phyloP scores from a whole-genome alignment of 2,797 vertebrate genomes.

The Epinephelus coioides region DNA sequence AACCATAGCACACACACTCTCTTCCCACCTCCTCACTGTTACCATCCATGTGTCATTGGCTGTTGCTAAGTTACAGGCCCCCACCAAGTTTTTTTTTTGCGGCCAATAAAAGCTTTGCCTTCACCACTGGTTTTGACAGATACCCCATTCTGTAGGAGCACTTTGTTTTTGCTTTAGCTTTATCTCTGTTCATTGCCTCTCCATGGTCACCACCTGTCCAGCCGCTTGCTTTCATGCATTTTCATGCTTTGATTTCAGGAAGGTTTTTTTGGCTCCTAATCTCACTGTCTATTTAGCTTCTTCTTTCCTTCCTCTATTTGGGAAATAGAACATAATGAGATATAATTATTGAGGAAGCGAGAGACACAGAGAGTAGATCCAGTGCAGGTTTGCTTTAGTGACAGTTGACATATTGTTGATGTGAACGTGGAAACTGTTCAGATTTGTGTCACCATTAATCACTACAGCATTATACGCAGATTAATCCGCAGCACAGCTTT shows the following conservation, averaged over 20 bases:
- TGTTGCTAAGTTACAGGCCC: constrained; percentile 85
- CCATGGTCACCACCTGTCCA: background rate
- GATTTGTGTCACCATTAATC: constrained; percentile 39
- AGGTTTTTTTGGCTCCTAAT: background rate
- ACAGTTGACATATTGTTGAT: constrained; percentile 30
- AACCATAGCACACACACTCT: constrained; percentile 59
- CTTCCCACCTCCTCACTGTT: constrained; percentile 80
- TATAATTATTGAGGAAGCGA: constrained; percentile 12
- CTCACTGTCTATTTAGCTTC: background rate
- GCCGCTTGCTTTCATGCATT: constrained; percentile 13
- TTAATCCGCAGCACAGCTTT: constrained; percentile 13
- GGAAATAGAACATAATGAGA: constrained; percentile 1
- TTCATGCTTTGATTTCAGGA: background rate
- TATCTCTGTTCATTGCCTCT: constrained; percentile 27
- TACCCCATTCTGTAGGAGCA: constrained; percentile 54
- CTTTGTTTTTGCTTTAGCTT: constrained; percentile 61
- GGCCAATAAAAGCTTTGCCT: constrained; percentile 65
- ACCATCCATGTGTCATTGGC: constrained; percentile 75
- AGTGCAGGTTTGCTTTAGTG: constrained; percentile 16
- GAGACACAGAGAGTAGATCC: background rate
- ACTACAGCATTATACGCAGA: constrained; percentile 3
- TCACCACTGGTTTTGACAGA: constrained; percentile 63
- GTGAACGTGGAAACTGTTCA: constrained; percentile 1
- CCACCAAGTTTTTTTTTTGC: constrained; percentile 61
- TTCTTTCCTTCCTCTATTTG: background rate